Evolutionary conservation across 2,797 vertebrate genomes (phyloP), one percentile per base, ranked within the genome.

Genomic region (Phylloscopus collybita): DNA sequence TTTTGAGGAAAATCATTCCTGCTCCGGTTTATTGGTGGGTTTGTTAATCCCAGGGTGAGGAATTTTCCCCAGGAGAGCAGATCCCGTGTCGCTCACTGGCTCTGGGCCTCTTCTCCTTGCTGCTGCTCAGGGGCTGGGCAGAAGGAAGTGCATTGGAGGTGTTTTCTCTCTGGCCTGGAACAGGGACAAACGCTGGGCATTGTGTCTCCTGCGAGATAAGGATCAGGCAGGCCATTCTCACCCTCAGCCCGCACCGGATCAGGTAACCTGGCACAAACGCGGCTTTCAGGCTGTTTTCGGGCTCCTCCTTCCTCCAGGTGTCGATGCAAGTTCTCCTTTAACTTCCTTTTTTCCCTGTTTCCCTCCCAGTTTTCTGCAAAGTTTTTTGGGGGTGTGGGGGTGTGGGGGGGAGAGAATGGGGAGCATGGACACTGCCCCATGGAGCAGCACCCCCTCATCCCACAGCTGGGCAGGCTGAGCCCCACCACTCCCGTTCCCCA

Each of bases 351-450:
- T 3, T 1, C 11, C 29, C 6, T 0, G 0, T 13, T 66, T 59
- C 13, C 6, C 18, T 27, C 16, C 4, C 15, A 5, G 3, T 34
- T 67, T 49, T 50, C 50, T 50, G 25, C 22, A 6, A 23, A 32
- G 36, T 6, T 21, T 45, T 45, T 45, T 38, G 38, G 38, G 38
- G 38, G 21, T 21, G 20, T 17, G 42, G 16, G 42, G 16, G 45
- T 45, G 19, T 20, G 44, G 10, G 14, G 40, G 14, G 8, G 16
- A 23, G 19, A 45, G 54, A 6, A 29, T 4, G 27, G 22, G 26
- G 5, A 34, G 17, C 16, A 34, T 5, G 44, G 69, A 5, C 13
- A 20, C 0, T 0, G 6, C 13, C 11, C 6, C 18, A 1, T 0
- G 1, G 44, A 38, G 30, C 50, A 42, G 30, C 54, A 29, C 16